Evolutionary conservation across 2,797 vertebrate genomes (phyloP).

Genomic region (Arctocebus calabarensis): DNA sequence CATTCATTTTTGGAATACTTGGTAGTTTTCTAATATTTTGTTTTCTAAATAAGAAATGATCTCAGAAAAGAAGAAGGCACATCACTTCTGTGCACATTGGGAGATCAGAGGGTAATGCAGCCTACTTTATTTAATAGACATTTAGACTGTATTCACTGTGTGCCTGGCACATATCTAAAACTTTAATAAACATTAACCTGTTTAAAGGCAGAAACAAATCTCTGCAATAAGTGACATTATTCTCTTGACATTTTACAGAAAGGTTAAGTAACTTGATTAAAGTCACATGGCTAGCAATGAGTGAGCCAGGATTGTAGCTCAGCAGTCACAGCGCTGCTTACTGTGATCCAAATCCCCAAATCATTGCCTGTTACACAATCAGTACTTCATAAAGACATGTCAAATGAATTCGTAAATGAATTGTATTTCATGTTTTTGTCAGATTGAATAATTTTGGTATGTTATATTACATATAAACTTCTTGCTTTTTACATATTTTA

Average conservation of each 20-base stretch:
- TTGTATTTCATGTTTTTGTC: background rate
- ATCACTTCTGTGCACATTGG: background rate
- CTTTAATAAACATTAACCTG: background rate
- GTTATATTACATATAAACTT: background rate
- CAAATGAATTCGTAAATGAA: background rate
- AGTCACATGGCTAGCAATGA: background rate
- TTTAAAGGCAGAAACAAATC: background rate
- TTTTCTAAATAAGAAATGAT: background rate
- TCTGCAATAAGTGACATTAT: background rate
- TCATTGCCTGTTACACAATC: background rate
- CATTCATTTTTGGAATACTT: background rate
- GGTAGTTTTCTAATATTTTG: background rate
- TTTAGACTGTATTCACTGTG: too few relatives aligned
- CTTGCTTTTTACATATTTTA: conserved; percentile 16
- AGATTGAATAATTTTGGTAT: background rate
- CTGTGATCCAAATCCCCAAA: background rate
- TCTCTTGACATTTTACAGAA: background rate
- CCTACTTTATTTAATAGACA: background rate
- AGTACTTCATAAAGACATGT: background rate
- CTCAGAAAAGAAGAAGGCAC: background rate
- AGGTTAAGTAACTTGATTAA: background rate
- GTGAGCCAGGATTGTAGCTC: background rate
- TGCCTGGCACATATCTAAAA: background rate
- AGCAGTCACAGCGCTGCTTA: too few relatives aligned
- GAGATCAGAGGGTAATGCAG: background rate